These are phyloP conservation scores for Cloeon dipterum DNA, from an alignment of 2,888 invertebrate genomes.

Conservation along the genomic window DNA sequence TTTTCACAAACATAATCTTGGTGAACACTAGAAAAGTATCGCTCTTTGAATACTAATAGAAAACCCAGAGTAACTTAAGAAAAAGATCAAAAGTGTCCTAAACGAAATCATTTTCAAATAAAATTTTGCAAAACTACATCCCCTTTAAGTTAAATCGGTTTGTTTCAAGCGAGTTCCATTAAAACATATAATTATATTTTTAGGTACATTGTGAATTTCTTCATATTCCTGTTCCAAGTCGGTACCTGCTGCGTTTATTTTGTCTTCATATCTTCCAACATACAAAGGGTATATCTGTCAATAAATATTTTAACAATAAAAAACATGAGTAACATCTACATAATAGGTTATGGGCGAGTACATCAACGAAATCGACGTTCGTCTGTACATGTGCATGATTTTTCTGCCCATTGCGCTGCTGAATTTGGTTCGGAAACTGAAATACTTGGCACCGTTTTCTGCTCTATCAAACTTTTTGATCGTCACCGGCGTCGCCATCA, in stretches of 20 bases:
- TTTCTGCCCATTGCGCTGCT: conserved; percentile 36
- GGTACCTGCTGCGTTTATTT: conserved; percentile 94
- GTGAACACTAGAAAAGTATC: conserved; percentile 2
- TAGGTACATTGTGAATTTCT: conserved; percentile 48
- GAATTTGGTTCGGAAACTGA: conserved; percentile 64
- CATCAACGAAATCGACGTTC: no score
- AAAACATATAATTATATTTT: no score
- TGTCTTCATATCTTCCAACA: conserved; percentile 74
- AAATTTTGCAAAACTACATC: no score
- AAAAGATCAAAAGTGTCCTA: conserved; percentile 1
- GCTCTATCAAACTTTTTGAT: conserved; percentile 72
- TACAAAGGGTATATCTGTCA: conserved; percentile 51
- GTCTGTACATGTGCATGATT: conserved; percentile 13
- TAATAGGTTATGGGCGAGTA: no score
- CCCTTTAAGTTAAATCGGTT: no score
- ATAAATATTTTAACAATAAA: no score
- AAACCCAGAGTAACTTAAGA: no score
- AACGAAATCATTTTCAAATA: conserved; percentile 1
- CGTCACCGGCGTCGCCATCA: conserved; percentile 59
- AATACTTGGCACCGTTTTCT: conserved; percentile 73
- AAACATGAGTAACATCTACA: no score
- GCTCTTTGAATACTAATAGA: no score
- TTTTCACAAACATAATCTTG: no score
- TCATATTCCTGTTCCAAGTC: conserved; percentile 69
- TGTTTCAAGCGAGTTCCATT: background rate